Evolutionary conservation across 2,113 vertebrate species (phyloP), one percentile per base, ranked within the genome.

Genomic region (Odocoileus hemionus): DNA sequence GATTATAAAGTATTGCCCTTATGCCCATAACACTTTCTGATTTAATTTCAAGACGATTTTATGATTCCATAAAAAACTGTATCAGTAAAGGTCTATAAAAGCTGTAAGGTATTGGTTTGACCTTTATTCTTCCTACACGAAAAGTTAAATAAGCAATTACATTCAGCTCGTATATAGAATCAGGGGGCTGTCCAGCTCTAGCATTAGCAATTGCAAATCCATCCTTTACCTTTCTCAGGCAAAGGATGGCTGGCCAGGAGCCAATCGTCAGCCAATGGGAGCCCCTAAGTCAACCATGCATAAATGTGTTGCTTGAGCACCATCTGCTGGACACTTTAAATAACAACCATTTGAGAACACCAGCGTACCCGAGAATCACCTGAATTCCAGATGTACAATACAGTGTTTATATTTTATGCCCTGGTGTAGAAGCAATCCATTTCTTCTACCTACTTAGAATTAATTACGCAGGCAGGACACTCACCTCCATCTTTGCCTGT

Each of bases 301-400:
- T 7, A 43, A 43, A 25, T 30, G 7, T 91, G 57, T 83, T 94
- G 80, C 89, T 85, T 67, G 36, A 47, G 64, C 96, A 36, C 98
- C 98, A 98, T 89, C 98, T 98, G 50, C 95, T 98, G 98, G 96
- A 52, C 25, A 25, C 3, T 43, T 96, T 89, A 7, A 55, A 43
- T 85, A 95, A 90, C 39, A 84, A 76, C 25, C 33, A 33, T 1
- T 86, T 78, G 26, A 17, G n/a, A 82, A 50, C 50, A 28, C 33
- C 36, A 13, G 47, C 11, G 23, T 25, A 61, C 2, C 28, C 21
- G 19, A 61, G 5, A 5, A 82, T 28, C 10, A 28, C 23, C 9
- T 43, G 21, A 19, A 26, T 84, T 89, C n/a, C 17, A 33, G 36
- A 84, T 5, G 12, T 1, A n/a, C 36, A 43, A 43, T 43, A 26